Conservation (phyloP, 2,888 invertebrate genomes). For the Acanthosepion lycidas region DNA sequence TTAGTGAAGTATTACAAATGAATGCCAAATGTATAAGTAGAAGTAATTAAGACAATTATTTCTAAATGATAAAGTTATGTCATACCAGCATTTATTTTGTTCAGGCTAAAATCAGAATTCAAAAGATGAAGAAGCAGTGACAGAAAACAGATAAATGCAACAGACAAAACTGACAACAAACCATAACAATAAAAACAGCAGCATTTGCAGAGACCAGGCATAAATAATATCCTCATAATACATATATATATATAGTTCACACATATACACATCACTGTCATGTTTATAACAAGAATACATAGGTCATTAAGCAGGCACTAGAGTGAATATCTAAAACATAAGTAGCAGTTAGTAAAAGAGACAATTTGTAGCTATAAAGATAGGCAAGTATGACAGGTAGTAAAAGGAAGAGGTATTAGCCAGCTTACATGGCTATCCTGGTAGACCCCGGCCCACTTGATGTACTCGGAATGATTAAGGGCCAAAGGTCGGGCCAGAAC, state of each 20-base stretch:
- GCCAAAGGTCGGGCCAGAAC: conserved; percentile 70
- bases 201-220: neutral
- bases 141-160: neutral
- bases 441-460: conserved; percentile 65
- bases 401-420: conserved; percentile 46
- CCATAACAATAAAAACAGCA: neutral
- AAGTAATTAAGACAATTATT: neutral
- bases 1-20: neutral
- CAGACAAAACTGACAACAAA: neutral
- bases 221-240: neutral
- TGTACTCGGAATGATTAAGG: conserved; percentile 57
- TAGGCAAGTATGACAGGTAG: conserved; percentile 10
- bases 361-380: neutral
- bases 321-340: neutral
- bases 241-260: too few species aligned
- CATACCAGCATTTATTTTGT: conserved; percentile 24
- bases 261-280: neutral
- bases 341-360: neutral
- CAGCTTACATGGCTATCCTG: conserved; percentile 51
- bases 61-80: neutral
- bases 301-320: conserved; percentile 13
- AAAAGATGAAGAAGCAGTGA: neutral
- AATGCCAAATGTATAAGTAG: neutral
- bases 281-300: neutral
- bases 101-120: conserved; percentile 46